phyloP scores from a whole-genome alignment of 2,888 invertebrate genomes.

The Sturmia bella region DNA sequence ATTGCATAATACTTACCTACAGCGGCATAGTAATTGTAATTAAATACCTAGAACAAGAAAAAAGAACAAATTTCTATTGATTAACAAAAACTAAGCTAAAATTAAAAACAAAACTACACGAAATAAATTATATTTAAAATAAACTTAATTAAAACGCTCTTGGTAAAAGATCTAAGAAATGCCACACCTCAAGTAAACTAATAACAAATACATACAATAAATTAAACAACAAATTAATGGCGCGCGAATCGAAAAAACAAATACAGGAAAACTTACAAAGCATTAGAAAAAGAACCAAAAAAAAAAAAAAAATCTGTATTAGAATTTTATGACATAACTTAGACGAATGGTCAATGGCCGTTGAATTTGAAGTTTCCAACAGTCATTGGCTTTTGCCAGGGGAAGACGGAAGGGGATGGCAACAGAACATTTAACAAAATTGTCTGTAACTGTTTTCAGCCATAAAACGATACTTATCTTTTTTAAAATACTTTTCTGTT shows the following conservation, averaged over 20 bases:
- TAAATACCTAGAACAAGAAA: constrained; percentile 37
- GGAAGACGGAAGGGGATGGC: background rate
- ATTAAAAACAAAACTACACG: constrained; percentile 12
- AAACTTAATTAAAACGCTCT: constrained; percentile 1
- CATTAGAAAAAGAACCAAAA: background rate
- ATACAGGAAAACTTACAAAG: constrained; percentile 1
- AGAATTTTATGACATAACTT: constrained; percentile 64
- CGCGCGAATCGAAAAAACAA: constrained; percentile 50
- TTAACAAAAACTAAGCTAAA: constrained; percentile 19
- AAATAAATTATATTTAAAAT: constrained; percentile 11
- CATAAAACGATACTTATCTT: constrained; percentile 5
- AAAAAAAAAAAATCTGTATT: constrained; percentile 17
- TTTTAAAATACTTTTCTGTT: constrained; percentile 12
- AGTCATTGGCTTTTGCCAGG: background rate
- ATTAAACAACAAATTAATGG: constrained; percentile 47
- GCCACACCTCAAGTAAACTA: constrained; percentile 58
- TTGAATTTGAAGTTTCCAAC: background rate
- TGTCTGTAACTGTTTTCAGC: constrained; percentile 16
- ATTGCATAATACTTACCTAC: constrained; percentile 45
- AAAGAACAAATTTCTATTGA: background rate
- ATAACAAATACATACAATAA: background rate
- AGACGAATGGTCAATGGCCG: constrained; percentile 61
- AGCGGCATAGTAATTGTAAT: constrained; percentile 52
- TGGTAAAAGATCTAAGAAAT: constrained; percentile 39
- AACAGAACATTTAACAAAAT: background rate